Base-by-base conservation (phyloP, 2,797 vertebrate species). In the Arremon brunneinucha region DNA sequence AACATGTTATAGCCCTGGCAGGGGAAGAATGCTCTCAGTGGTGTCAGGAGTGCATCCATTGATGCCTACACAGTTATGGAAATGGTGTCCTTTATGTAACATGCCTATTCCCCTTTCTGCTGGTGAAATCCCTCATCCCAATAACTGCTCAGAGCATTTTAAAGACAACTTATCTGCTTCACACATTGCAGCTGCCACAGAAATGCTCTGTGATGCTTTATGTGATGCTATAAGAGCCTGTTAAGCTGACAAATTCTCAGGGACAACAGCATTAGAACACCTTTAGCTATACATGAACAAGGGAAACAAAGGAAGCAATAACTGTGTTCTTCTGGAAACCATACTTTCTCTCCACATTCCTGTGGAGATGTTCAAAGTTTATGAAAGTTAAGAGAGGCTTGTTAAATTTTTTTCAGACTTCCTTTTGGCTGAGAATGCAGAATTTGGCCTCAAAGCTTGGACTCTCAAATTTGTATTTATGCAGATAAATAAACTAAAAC, bases 21-120 rank as follows among this genome's bases (percentile, higher is more conserved):
- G 41, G 21, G n/a, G 16, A 50, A 28, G 15, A 49, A 35, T 49
- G 53, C 24, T 79, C 37, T 64, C 50, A 35, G 35, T 34, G 62
- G 28, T 18, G 30, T 16, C 35, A 75, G 62, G 46, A 83, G 14
- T 9, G 18, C 39, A 4, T 41, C 24, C 55, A 8, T 0, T 32
- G 50, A 43, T 59, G 60, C 0, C 6, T 44, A 18, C 28, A 43
- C 76, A 63, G 60, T 75, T 56, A 21, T 26, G n/a, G 70, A 35
- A 57, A 27, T 30, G 39, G 27, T 72, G 20, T 65, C 63, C 6
- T 7, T 26, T 9, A 14, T 0, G 0, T 13, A 62, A 41, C 14
- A 16, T 21, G 14, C 9, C 24, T 23, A 4, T 46, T 86, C 27
- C 50, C 39, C 83, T 62, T 86, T 43, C 68, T 70, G 39, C 39